Evolutionary conservation across 2,797 vertebrate genomes (phyloP).

Genomic region (Clarias laeviceps): DNA sequence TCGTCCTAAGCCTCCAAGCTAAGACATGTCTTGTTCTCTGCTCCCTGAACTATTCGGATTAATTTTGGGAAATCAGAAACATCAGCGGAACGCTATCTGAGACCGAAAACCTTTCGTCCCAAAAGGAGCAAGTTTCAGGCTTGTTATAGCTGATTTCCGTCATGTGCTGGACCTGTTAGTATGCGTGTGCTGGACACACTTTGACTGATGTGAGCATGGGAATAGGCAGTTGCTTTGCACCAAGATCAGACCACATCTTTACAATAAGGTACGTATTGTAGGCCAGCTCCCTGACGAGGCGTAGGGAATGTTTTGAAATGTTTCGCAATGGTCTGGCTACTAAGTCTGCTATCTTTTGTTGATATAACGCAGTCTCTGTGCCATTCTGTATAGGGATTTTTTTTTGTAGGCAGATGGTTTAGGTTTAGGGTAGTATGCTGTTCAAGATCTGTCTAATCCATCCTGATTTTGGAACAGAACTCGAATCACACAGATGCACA

Average conservation of each 20-base stretch:
- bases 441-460: constrained; percentile 21
- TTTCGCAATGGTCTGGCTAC: constrained; percentile 12
- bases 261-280: constrained; percentile 80
- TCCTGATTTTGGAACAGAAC: constrained; percentile 25
- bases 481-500: constrained; percentile 4
- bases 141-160: background rate
- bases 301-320: background rate
- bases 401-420: constrained; percentile 18
- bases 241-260: constrained; percentile 83
- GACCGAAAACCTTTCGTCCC: background rate
- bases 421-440: background rate
- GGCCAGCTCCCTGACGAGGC: background rate
- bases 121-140: background rate
- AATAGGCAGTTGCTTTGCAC: constrained; percentile 88
- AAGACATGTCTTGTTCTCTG: background rate
- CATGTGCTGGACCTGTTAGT: background rate
- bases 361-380: constrained; percentile 20
- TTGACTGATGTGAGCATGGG: constrained; percentile 73
- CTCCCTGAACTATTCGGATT: background rate
- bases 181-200: constrained; percentile 19
- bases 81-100: background rate
- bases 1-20: constrained; percentile 49
- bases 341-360: constrained; percentile 20
- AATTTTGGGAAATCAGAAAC: background rate
- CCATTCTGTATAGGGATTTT: constrained; percentile 1